Evolutionary conservation across 2,113 vertebrate genomes (phyloP).

Genomic region (Collichthys lucidus): DNA sequence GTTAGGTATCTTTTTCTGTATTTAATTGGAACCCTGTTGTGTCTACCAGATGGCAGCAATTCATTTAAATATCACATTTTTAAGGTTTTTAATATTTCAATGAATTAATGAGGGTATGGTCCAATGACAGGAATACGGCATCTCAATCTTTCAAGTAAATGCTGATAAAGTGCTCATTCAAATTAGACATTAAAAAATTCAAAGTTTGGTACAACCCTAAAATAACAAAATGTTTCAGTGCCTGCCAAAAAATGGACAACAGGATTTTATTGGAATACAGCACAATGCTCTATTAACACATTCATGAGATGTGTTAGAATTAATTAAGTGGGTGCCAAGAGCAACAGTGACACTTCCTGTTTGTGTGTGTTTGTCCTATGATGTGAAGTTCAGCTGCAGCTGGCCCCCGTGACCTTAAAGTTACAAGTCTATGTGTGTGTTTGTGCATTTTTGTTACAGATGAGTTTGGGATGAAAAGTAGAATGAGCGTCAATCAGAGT

Average conservation of each 20-base stretch:
- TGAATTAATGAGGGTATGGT: no score
- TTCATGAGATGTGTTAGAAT: constrained; percentile 67
- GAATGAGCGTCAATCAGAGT: constrained; percentile 30
- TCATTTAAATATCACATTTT: no score
- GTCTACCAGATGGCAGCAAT: no score
- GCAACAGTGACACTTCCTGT: constrained; percentile 55
- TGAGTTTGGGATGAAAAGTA: constrained; percentile 27
- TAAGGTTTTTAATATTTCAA: no score
- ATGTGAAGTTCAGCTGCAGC: constrained; percentile 36
- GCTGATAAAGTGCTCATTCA: constrained; percentile 8
- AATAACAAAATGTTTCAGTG: constrained; percentile 56
- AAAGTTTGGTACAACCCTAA: constrained; percentile 35
- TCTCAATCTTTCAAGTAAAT: no score
- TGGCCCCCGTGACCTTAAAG: constrained; percentile 13
- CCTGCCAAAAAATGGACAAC: constrained; percentile 64
- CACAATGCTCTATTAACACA: constrained; percentile 67
- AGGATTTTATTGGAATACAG: constrained; percentile 60
- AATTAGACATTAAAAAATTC: constrained; percentile 15
- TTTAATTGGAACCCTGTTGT: no score
- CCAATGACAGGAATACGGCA: no score
- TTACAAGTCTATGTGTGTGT: not conserved
- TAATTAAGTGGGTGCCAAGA: constrained; percentile 60
- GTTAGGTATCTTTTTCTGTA: no score
- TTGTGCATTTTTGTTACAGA: not conserved
- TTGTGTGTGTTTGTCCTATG: constrained; percentile 2